Conservation (phyloP, 2,888 invertebrate genomes). For the Endotricha flammealis region DNA sequence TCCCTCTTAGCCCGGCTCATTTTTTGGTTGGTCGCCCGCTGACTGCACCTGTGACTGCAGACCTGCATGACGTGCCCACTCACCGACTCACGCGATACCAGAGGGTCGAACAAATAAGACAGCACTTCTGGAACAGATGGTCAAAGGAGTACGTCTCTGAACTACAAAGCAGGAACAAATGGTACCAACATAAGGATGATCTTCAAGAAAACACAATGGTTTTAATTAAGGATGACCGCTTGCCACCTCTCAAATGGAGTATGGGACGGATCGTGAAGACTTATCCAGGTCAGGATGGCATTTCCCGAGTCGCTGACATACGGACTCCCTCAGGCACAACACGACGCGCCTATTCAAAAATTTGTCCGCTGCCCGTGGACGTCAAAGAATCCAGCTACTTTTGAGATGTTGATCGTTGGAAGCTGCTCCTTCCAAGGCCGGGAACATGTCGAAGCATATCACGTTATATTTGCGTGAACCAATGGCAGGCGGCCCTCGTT, state of each 20-base stretch:
- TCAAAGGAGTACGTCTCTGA: conserved; percentile 22
- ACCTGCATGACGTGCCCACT: conserved; percentile 5
- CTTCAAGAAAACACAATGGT: conserved; percentile 12
- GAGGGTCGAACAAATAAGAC: conserved; percentile 21
- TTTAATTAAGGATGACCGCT: conserved; percentile 15
- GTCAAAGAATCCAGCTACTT: not conserved
- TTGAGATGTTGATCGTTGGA: no score
- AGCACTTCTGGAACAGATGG: conserved; percentile 26
- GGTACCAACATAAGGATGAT: conserved; percentile 10
- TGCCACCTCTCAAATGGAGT: conserved; percentile 15
- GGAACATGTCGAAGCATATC: no score
- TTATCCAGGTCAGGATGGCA: conserved; percentile 16
- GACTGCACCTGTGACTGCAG: conserved; percentile 11
- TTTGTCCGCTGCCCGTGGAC: conserved; percentile 5
- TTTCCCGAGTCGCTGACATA: conserved; percentile 17
- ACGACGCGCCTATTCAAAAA: conserved; percentile 8
- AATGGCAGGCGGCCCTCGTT: no score
- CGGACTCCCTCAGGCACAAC: conserved; percentile 8
- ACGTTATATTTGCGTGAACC: no score
- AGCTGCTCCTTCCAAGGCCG: no score
- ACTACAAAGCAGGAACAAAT: conserved; percentile 20
- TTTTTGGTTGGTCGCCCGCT: conserved; percentile 14
- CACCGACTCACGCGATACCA: conserved; percentile 15
- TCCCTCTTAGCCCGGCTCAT: conserved; percentile 15
- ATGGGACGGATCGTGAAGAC: conserved; percentile 14